These are phyloP conservation scores for Glaucidium brasilianum DNA, from an alignment of 2,113 vertebrate species.

Conservation along the genomic window DNA sequence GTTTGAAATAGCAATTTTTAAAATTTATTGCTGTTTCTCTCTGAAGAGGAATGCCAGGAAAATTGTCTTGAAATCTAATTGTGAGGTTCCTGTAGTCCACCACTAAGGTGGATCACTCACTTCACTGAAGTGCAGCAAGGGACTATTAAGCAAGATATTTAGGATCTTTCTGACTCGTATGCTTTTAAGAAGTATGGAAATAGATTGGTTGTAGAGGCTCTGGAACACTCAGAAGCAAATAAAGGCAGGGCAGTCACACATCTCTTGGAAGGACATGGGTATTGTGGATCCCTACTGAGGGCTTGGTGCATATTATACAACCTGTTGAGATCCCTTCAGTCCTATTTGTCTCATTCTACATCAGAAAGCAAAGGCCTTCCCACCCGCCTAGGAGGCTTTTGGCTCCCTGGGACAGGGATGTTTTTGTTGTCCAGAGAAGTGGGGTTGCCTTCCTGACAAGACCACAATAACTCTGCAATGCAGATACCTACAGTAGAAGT, in stretches of 20 bases:
- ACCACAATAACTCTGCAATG: not conserved
- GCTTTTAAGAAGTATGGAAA: not conserved
- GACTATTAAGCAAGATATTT: not conserved
- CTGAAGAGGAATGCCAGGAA: not conserved
- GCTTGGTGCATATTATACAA: not conserved
- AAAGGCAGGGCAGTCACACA: not conserved
- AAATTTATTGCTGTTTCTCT: not conserved
- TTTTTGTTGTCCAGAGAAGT: not conserved
- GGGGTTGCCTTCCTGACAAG: not conserved
- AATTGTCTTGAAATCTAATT: not conserved
- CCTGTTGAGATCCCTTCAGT: not conserved
- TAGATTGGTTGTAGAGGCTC: not conserved
- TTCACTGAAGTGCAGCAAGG: not conserved
- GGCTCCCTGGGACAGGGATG: not conserved
- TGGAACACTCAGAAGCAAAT: not conserved
- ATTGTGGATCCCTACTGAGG: not conserved
- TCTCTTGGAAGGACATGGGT: not conserved
- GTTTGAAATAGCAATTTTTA: not conserved
- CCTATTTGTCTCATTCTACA: not conserved
- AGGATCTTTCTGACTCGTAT: not conserved
- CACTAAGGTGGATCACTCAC: not conserved
- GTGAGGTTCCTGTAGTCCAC: not conserved
- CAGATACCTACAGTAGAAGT: not conserved
- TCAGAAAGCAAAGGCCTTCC: not conserved
- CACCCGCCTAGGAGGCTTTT: not conserved